Evolutionary conservation across 2,888 invertebrate species (phyloP), one percentile per base, ranked within the genome.

Genomic region (Strigamia crassipes): DNA sequence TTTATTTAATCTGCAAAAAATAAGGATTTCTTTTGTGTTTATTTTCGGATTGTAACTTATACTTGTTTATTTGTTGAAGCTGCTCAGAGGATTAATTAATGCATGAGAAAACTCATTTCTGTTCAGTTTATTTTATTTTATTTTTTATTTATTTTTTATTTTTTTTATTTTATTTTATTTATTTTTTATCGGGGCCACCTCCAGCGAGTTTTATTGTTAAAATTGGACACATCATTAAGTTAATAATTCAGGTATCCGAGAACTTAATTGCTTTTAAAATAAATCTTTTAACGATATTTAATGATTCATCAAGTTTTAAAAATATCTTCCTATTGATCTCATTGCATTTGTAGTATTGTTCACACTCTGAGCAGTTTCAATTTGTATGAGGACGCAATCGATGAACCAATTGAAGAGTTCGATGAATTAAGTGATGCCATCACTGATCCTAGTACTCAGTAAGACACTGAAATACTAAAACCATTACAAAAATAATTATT

Each of bases 401-500:
- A 87, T 83, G 88, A 89, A 82, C 86, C 88, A 51, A 83, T 87
- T 15, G 87, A 88, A 81, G 86, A 87, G 77, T 87, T 86, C 84
- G 89, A 89, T 85, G 89, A 89, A 84, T 87, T 90, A 82, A 87
- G 88, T 56, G 87, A 88, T 83, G 90, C 90, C 82, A 89, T 90
- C 83, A 87, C 88, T 84, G 89, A 90, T 86, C 89, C 90, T 27
- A 89, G 89, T 80, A 90, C 90, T 82, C 90, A 90, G 90, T 90
- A 87, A 89, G 89, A 88, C 31, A 18, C 31, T 73, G 73, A 31
- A 31, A 13, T 27, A 77, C 9, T 18, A 56, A 56, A 56, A n/a
- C 15, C n/a, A 56, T 18, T 56, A 56, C 5, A 5, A 56, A 15
- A 56, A n/a, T 56, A 18, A 56, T 9, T 15, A 56, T 5, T 56